Conservation (phyloP, 2,113 vertebrate genomes). For the Seriola aureovittata region DNA sequence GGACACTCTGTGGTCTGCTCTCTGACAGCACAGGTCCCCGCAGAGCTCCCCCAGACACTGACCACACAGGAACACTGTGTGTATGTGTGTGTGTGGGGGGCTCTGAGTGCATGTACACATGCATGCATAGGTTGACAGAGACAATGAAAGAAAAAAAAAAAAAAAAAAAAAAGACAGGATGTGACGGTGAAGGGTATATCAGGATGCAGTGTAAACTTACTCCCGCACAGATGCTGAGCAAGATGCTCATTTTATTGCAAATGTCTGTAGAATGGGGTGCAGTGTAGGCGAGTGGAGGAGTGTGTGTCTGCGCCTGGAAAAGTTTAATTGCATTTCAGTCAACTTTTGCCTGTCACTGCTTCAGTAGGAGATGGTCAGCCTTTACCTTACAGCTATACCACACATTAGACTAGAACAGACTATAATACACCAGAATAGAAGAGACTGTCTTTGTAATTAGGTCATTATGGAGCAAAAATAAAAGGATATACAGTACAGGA, state of each 20-base stretch:
- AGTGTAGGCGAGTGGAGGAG: slow-evolving; percentile 14
- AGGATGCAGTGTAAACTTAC: slow-evolving; percentile 34
- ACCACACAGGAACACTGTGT: slow-evolving; percentile 39
- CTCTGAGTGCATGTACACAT: not conserved
- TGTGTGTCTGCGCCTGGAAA: slow-evolving; percentile 35
- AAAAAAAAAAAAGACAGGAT: slow-evolving; percentile 28
- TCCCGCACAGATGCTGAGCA: slow-evolving; percentile 33
- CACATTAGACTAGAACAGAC: slow-evolving; percentile 2
- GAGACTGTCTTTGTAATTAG: not conserved
- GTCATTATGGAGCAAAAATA: not conserved
- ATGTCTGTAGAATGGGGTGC: slow-evolving; percentile 14
- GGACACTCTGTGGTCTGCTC: slow-evolving; percentile 68
- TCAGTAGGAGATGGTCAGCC: slow-evolving; percentile 30
- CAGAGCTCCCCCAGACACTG: slow-evolving; percentile 67
- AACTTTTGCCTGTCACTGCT: slow-evolving; percentile 43
- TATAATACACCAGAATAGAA: not conserved
- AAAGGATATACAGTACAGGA: not conserved
- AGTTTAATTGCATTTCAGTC: slow-evolving; percentile 59
- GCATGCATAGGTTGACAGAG: slow-evolving; percentile 30
- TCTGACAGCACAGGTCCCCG: slow-evolving; percentile 74
- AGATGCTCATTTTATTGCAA: slow-evolving; percentile 33
- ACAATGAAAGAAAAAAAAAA: not conserved
- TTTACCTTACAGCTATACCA: slow-evolving; percentile 15
- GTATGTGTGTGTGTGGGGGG: slow-evolving; percentile 31
- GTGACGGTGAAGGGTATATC: slow-evolving; percentile 50